Evolutionary conservation across 2,888 invertebrate genomes (phyloP).

Genomic region (Xylophagus ater): DNA sequence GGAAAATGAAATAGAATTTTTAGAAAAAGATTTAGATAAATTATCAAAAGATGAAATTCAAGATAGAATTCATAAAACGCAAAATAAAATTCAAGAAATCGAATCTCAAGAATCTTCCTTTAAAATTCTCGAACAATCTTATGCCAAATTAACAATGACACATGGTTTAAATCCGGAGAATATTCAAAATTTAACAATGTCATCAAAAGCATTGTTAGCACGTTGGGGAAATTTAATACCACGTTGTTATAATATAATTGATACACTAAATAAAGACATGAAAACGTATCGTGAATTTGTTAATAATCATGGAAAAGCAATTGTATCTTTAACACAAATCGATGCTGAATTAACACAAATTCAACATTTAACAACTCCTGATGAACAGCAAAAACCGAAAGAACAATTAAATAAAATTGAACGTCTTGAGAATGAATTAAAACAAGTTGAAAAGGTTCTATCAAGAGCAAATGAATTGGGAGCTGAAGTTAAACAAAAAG

Average conservation of each 20-base stretch:
- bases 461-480: conserved; percentile 50
- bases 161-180: conserved; percentile 58
- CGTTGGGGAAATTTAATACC: conserved; percentile 55
- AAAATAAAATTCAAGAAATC: conserved; percentile 44
- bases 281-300: conserved; percentile 57
- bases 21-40: conserved; percentile 49
- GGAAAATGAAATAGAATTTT: conserved; percentile 47
- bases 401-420: conserved; percentile 29
- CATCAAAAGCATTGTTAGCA: conserved; percentile 47
- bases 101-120: conserved; percentile 46
- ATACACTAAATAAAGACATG: conserved; percentile 46
- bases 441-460: conserved; percentile 42
- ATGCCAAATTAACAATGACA: conserved; percentile 55
- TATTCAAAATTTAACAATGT: conserved; percentile 50
- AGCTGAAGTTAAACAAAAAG: conserved; percentile 46
- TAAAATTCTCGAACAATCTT: conserved; percentile 54
- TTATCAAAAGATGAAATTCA: conserved; percentile 47
- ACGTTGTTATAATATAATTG: conserved; percentile 46
- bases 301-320: conserved; percentile 57
- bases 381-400: conserved; percentile 27
- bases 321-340: conserved; percentile 57
- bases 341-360: conserved; percentile 62
- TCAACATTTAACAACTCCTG: conserved; percentile 46
- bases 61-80: conserved; percentile 46
- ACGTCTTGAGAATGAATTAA: conserved; percentile 46